Evolutionary conservation across 2,888 invertebrate genomes (phyloP).

Genomic region (Drosophila kambysellisi): DNA sequence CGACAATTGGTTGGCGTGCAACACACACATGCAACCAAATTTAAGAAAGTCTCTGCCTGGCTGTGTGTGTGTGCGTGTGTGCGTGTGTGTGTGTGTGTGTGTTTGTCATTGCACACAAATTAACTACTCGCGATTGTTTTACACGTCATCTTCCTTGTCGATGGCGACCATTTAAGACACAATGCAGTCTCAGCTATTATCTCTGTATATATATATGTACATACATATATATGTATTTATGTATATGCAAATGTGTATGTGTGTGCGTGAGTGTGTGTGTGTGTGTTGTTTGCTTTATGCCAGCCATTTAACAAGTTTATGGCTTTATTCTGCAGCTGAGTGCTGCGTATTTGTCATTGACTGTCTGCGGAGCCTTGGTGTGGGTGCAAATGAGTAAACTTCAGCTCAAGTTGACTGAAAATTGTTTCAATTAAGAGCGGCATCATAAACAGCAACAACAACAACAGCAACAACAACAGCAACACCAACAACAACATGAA

Average conservation of each 20-base stretch:
- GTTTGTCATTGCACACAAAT: constrained; percentile 59
- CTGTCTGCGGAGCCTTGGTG: constrained; percentile 18
- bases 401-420: constrained; percentile 62
- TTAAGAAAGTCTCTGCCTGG: constrained; percentile 2
- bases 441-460: constrained; percentile 45
- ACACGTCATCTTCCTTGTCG: constrained; percentile 51
- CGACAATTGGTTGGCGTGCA: constrained; percentile 41
- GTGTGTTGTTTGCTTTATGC: constrained; percentile 50
- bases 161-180: constrained; percentile 42
- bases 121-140: constrained; percentile 71
- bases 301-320: constrained; percentile 68
- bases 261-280: constrained; percentile 2
- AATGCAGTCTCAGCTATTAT: constrained; percentile 44
- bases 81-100: constrained; percentile 1
- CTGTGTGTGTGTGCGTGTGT: constrained; percentile 23
- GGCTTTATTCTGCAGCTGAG: constrained; percentile 67
- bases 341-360: constrained; percentile 45
- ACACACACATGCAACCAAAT: constrained; percentile 28
- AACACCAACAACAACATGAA: constrained; percentile 10
- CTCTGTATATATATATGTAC: neutral
- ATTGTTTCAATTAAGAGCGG: constrained; percentile 72
- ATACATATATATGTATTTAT: neutral
- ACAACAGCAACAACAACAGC: constrained; percentile 10
- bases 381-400: constrained; percentile 55
- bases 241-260: neutral